Percentiles rank a stretch among this genome's conserved stretches.
These are phyloP conservation scores for Pocillopora damicornis DNA, from an alignment of 64 coral and sea anemone species.

Conservation along the genomic window DNA sequence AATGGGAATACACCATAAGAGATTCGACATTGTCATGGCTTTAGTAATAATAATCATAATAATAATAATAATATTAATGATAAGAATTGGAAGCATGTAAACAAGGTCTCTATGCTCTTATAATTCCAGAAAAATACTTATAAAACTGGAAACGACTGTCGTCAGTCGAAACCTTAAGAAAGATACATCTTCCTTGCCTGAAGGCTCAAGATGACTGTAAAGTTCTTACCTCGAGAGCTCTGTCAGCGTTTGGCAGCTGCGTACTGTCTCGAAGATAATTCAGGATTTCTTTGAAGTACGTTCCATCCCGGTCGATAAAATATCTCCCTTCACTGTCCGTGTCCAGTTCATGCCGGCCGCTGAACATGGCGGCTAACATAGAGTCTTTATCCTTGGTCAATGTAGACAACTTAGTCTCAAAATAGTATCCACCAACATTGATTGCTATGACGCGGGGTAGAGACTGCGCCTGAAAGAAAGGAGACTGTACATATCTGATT, in stretches of 20 bases:
- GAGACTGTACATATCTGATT: not conserved
- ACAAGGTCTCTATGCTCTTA: no score
- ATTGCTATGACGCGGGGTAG: constrained; percentile 47
- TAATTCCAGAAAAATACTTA: no score
- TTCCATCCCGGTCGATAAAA: constrained; percentile 84
- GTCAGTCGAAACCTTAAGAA: no score
- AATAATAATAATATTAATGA: no score
- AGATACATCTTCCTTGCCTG: no score
- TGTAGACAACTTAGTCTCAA: constrained; percentile 74
- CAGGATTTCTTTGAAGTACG: constrained; percentile 68
- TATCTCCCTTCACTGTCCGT: constrained; percentile 71
- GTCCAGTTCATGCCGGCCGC: constrained; percentile 65
- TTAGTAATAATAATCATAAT: no score
- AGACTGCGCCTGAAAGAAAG: not conserved
- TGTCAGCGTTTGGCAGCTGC: constrained; percentile 48
- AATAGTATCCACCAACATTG: constrained; percentile 69
- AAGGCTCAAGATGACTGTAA: no score
- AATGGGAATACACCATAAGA: no score
- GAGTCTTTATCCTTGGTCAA: constrained; percentile 75
- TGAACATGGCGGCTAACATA: constrained; percentile 83
- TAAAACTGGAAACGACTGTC: no score
- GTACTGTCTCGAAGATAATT: constrained; percentile 71
- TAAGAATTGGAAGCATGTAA: no score
- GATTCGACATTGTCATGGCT: no score
- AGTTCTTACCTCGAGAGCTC: constrained; percentile 56